Evolutionary conservation across 2,113 vertebrate species (phyloP), one percentile per base, ranked within the genome.

Genomic region (Hydrochoerus hydrochaeris): DNA sequence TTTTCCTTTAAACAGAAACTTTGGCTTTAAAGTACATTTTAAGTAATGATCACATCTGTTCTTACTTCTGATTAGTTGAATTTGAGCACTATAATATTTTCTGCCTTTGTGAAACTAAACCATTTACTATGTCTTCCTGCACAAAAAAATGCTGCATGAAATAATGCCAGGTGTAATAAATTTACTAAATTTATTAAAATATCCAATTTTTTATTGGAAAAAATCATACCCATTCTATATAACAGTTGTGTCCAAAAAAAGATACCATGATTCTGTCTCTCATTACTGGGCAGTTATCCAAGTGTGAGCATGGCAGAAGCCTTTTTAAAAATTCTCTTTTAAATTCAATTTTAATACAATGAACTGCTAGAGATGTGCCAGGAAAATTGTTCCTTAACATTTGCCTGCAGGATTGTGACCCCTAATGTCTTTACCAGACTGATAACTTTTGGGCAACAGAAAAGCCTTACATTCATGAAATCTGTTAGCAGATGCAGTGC

Each of bases 371-470:
- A 83, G 41, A 80, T 62, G 62, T 85, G 38, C 86, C 77, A 90
- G 49, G 49, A 91, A 96, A 97, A 97, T 17, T 0, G 52, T 92
- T 95, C 41, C 69, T 96, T 96, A 92, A 92, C 86, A 85, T 95
- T 97, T 96, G 65, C 90, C 95, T 96, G 26, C 22, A 88, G 94
- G 92, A 96, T 69, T 12, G 4, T 96, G 97, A 96, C 88, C 98
- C 65, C 85, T 84, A 35, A 89, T 97, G 93, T 96, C 95, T 98
- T 95, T 94, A 93, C 93, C 46, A 88, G 97, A 81, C 84, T 83
- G 97, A 93, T 98, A 97, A 97, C 91, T 94, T 97, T 93, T 80
- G 96, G 95, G 82, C 95, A 97, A 88, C 63, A 26, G 93, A 97
- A 92, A 60, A 96, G 93, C 73, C 91, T 57, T 52, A 1, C 52